Evolutionary conservation across 2,888 invertebrate species (phyloP).

Genomic region (Hydriomena furcata): DNA sequence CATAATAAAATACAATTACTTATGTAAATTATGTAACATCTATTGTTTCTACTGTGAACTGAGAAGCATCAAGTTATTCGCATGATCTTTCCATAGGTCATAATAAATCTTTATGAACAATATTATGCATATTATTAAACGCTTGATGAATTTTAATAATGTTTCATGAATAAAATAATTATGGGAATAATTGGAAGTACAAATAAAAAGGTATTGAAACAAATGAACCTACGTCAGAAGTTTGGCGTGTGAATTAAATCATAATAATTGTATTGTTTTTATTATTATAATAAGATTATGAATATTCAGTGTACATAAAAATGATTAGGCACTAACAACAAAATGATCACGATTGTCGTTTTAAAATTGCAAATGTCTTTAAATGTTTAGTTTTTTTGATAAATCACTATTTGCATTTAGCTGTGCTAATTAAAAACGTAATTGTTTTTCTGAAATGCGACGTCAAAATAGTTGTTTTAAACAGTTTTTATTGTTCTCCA

Average conservation of each 20-base stretch:
- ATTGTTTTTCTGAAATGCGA: no score
- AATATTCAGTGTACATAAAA: not conserved
- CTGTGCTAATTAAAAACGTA: no score
- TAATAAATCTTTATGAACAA: conserved; percentile 4
- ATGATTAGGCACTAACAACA: no score
- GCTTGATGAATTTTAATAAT: not conserved
- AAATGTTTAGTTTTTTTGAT: no score
- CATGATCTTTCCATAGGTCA: conserved; percentile 17
- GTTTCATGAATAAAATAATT: conserved; percentile 8
- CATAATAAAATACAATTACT: conserved; percentile 21
- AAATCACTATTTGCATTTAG: no score
- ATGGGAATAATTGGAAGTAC: not conserved
- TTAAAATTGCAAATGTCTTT: no score
- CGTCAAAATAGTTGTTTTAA: no score
- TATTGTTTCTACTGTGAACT: conserved; percentile 23
- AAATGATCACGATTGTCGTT: no score
- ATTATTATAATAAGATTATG: not conserved
- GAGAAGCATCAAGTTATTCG: conserved; percentile 13
- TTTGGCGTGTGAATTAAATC: conserved; percentile 1
- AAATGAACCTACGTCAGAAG: conserved; percentile 4
- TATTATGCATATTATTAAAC: conserved; percentile 1
- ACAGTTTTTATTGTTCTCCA: no score
- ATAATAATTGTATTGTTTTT: not conserved
- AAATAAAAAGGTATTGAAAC: not conserved
- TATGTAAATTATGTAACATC: conserved; percentile 1